Base-by-base conservation (phyloP, 2,797 vertebrate genomes). In the Enteromius afrohamiltoni region DNA sequence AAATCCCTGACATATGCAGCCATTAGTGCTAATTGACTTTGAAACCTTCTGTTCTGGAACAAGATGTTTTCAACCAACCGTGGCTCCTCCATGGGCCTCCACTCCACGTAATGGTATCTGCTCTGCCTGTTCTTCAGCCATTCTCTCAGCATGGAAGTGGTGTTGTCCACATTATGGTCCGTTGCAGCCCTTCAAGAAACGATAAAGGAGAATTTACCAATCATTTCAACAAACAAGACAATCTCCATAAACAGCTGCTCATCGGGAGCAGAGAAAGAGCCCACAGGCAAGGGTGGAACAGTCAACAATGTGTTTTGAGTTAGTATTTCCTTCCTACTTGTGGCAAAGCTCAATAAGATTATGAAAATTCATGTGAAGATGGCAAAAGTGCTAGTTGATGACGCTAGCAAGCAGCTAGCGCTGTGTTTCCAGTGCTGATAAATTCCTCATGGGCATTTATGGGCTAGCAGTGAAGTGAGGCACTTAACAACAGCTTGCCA, bases 121-220 rank as follows among this genome's bases (percentile, higher is more conserved):
- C 87, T 91, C 93, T 97, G 97, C 0, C 96, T 96, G 0, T 88
- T 93, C 89, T 94, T 97, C 92, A 99, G 89, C 98, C 98, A 99
- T 85, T 98, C 98, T 85, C 94, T 95, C 88, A 99, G 92, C 87
- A 98, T 91, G 23, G 95, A 96, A 0, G 97, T 97, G 71, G 96
- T 99, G 89, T 99, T 99, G 92, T 99, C 98, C 84, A 94, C 11
- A 14, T 96, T 99, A 87, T 99, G 98, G 89, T 99, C 98, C 0
- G 97, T 96, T 51, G 97, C 98, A 16, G 92, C 96, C 98, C 98
- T 99, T 91, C 67, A 91, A 89, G 55, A 84, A 40, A 76, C 16
- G 17, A 79, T 45, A 70, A 31, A 71, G 13, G 1, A 53, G 4
- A 60, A 60, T 26, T 64, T 51, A 26, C 14, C 45, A 45, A 37